phyloP scores from a whole-genome alignment of 2,113 vertebrate species.

The Passer domesticus region DNA sequence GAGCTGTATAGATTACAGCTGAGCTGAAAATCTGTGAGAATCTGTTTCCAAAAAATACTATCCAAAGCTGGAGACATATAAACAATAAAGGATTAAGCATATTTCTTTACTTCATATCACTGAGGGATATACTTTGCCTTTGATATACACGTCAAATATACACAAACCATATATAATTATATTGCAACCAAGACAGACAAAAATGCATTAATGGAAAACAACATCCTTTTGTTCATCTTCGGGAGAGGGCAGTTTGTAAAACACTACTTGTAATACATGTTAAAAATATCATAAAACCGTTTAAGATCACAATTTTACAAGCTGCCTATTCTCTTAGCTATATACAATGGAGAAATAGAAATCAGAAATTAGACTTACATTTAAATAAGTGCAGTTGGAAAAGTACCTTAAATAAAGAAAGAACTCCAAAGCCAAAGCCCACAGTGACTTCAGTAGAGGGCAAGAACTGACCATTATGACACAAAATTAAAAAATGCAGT shows the following conservation, averaged over 20 bases:
- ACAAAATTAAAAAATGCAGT: background rate
- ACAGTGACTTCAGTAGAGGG: background rate
- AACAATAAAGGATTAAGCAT: background rate
- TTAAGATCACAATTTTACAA: background rate
- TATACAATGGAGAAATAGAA: background rate
- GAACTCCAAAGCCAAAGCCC: background rate
- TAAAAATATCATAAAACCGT: background rate
- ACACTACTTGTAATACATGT: background rate
- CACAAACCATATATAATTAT: background rate
- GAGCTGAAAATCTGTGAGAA: conserved; percentile 13
- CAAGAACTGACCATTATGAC: background rate
- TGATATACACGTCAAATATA: background rate
- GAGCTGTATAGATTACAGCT: conserved; percentile 17
- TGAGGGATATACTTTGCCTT: background rate
- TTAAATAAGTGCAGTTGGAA: background rate
- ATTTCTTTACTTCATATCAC: background rate
- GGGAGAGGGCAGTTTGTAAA: background rate
- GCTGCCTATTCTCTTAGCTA: background rate
- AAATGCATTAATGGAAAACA: background rate
- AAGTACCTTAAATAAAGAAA: background rate
- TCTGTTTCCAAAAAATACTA: conserved; percentile 18
- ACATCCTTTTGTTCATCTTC: background rate
- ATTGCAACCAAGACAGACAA: background rate
- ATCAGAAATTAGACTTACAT: background rate
- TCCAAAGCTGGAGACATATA: background rate